A percentile compares a stretch with the other conserved stretches of the same genome.
Evolutionary conservation across 2,797 vertebrate species (phyloP).

Genomic region (Xenops minutus): DNA sequence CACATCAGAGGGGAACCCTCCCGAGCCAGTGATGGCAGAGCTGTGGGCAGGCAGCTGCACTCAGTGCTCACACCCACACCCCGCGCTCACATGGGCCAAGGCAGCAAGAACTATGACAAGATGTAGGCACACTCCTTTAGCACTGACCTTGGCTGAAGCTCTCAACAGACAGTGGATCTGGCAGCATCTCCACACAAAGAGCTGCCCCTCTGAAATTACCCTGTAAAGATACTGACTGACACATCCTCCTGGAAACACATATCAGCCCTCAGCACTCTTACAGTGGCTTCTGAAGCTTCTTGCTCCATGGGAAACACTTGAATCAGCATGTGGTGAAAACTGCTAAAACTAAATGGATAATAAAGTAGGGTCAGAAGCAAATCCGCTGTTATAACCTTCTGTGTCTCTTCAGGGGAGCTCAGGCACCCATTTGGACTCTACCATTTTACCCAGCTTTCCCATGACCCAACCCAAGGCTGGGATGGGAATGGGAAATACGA

Average conservation of each 20-base stretch:
- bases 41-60: fast-evolving
- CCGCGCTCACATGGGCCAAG: fast-evolving
- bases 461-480: background rate
- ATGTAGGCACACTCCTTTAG: background rate
- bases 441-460: background rate
- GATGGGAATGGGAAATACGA: background rate
- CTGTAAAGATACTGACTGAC: background rate
- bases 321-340: background rate
- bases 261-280: background rate
- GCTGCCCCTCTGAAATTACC: background rate
- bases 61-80: background rate
- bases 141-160: background rate
- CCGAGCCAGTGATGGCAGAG: background rate
- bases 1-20: background rate
- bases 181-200: background rate
- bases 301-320: background rate
- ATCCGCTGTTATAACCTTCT: background rate
- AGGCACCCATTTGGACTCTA: background rate
- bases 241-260: background rate
- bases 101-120: background rate
- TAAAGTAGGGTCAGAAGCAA: background rate
- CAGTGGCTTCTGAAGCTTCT: background rate
- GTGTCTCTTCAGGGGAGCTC: background rate
- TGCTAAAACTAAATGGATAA: background rate
- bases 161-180: background rate